Evolutionary conservation across 92 coral and sea anemone genomes (phyloP), one percentile per base, ranked within the genome.

Genomic region (Phenganax subtilis): DNA sequence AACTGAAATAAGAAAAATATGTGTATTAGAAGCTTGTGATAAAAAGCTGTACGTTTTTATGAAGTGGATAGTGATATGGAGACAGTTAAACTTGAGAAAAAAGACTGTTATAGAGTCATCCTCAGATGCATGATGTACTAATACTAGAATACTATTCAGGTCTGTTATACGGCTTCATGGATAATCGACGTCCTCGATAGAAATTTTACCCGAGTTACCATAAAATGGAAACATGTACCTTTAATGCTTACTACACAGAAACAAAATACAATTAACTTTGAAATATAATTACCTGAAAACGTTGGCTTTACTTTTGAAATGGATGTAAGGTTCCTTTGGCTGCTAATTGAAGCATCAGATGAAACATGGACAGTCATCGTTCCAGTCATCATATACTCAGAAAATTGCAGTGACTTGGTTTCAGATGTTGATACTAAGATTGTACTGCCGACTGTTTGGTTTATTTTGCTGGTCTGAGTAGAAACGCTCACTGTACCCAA

Each of bases 1-100:
- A 68, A 68, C 73, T 68, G 73, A 68, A 68, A 37, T 37, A 68
- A 30, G 73, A 68, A 68, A 68, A 64, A 68, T 12, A 68, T 68
- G 73, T n/a, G 0, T 7, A 37, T 68, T 64, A 64, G 30, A 20
- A 64, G 0, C 30, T 5, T 66, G 47, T 27, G 72, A 66, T 66
- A 27, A 30, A 66, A 0, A 5, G 14, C 11, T 17, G 67, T 15
- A 12, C n/a, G 28, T 15, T 61, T 61, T 61, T 1, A 61, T 37
- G 47, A 37, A 37, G 47, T 37, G 47, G 47, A 37, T 37, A 5
- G 47, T 37, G 60, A 57, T 10, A 57, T 15, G 60, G 60, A 57
- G 47, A 37, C 47, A 37, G 47, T 37, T 37, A 10, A 9, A 11
- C 71, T 65, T 65, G 6, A 65, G 15, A 4, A 44, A 65, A 10